Evolutionary conservation across 2,113 vertebrate species (phyloP).

Genomic region (Nycticryphes semicollaris): DNA sequence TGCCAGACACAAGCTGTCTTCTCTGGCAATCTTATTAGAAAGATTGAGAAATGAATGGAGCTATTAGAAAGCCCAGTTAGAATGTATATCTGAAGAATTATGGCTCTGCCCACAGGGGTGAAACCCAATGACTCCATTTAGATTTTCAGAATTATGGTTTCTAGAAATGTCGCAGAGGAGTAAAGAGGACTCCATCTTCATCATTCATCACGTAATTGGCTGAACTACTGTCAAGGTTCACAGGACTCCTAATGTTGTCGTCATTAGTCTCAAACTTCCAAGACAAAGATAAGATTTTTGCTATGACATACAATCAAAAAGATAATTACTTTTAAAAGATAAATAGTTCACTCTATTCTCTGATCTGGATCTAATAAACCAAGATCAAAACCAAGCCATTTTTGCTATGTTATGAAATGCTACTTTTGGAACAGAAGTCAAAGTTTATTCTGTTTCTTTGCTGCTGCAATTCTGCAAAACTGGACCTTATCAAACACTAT

Average conservation of each 20-base stretch:
- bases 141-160: slow-evolving; percentile 40
- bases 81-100: slow-evolving; percentile 48
- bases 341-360: slow-evolving; percentile 25
- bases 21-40: slow-evolving; percentile 27
- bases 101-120: slow-evolving; percentile 13
- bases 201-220: slow-evolving; percentile 54
- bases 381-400: neutral
- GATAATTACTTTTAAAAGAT: slow-evolving; percentile 61
- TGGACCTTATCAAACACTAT: neutral
- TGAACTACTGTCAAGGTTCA: slow-evolving; percentile 41
- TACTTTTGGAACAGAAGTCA: slow-evolving; percentile 23
- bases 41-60: slow-evolving; percentile 50
- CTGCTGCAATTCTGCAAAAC: neutral
- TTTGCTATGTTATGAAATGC: neutral
- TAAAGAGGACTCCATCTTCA: slow-evolving; percentile 17
- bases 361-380: slow-evolving; percentile 54
- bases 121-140: slow-evolving; percentile 39
- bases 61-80: slow-evolving; percentile 15
- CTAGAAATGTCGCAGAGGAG: neutral
- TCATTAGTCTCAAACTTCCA: slow-evolving; percentile 46
- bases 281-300: slow-evolving; percentile 59
- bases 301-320: slow-evolving; percentile 56
- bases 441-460: neutral
- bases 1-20: slow-evolving; percentile 38
- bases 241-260: neutral